A percentile compares a stretch with the other conserved stretches of the same genome.
Conservation (phyloP, 2,113 vertebrate species). For the Stigmatopora argus region DNA sequence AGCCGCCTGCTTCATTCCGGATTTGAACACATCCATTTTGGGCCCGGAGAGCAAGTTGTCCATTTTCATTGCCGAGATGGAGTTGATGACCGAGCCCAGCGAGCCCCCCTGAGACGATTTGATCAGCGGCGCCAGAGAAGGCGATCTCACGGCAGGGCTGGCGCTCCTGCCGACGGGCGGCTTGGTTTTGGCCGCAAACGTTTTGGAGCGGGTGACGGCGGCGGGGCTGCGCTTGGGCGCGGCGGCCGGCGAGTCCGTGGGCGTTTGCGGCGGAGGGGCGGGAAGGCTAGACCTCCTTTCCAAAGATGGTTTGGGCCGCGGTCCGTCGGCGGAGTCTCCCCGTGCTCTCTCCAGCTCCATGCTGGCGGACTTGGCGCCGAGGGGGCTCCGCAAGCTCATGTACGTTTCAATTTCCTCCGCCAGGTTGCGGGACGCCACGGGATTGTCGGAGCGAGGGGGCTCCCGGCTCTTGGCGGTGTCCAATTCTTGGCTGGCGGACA, state of each 20-base stretch:
- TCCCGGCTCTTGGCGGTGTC: slow-evolving; percentile 72
- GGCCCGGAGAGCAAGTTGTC: slow-evolving; percentile 88
- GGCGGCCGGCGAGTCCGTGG: slow-evolving; percentile 38
- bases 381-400: slow-evolving; percentile 87
- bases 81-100: slow-evolving; percentile 85
- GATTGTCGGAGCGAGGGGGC: slow-evolving; percentile 67
- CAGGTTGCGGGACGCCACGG: slow-evolving; percentile 83
- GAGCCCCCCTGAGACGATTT: slow-evolving; percentile 83
- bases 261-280: slow-evolving; percentile 61
- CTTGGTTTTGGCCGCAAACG: slow-evolving; percentile 76
- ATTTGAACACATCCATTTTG: slow-evolving; percentile 91
- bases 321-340: slow-evolving; percentile 23
- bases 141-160: slow-evolving; percentile 68
- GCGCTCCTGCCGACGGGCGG: slow-evolving; percentile 35
- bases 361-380: slow-evolving; percentile 82
- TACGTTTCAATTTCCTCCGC: slow-evolving; percentile 97
- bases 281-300: slow-evolving; percentile 88
- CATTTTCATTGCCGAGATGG: slow-evolving; percentile 87
- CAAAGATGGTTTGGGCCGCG: slow-evolving; percentile 49
- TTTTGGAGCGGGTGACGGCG: slow-evolving; percentile 83
- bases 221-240: slow-evolving; percentile 67
- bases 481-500: slow-evolving; percentile 70
- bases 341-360: slow-evolving; percentile 80
- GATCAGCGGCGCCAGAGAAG: slow-evolving; percentile 80
- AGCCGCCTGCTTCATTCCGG: slow-evolving; percentile 91